Conservation (phyloP, 1,140 invertebrate species). For the Neuroterus valhalla region DNA sequence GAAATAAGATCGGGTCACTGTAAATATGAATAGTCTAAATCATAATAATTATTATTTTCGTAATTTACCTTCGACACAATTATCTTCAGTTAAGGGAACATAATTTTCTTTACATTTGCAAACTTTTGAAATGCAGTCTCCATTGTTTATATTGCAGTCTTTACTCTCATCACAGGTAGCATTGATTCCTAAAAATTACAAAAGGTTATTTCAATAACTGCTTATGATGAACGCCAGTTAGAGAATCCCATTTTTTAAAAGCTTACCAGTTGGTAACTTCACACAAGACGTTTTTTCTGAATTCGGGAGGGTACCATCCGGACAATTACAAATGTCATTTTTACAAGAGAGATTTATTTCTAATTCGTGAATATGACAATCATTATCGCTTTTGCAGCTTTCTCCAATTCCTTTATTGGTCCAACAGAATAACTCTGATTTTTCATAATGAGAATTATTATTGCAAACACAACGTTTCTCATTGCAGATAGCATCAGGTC, state of each 20-base stretch:
- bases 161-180: background rate
- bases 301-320: background rate
- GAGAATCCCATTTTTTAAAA: background rate
- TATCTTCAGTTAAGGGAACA: background rate
- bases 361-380: background rate
- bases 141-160: conserved; percentile 3
- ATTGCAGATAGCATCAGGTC: background rate
- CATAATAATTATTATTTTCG: background rate
- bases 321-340: background rate
- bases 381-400: background rate
- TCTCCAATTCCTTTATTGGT: conserved; percentile 2
- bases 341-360: background rate
- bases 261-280: conserved; percentile 12
- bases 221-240: background rate
- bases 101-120: background rate
- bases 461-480: background rate
- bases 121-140: background rate
- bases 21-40: background rate
- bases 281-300: background rate
- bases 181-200: background rate
- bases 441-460: conserved; percentile 1
- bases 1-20: background rate
- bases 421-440: conserved; percentile 8
- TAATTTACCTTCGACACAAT: background rate
- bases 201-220: background rate